A percentile compares a stretch with the other conserved stretches of the same genome.
Conservation (phyloP, 2,888 invertebrate species). For the Hetaerina titia region DNA sequence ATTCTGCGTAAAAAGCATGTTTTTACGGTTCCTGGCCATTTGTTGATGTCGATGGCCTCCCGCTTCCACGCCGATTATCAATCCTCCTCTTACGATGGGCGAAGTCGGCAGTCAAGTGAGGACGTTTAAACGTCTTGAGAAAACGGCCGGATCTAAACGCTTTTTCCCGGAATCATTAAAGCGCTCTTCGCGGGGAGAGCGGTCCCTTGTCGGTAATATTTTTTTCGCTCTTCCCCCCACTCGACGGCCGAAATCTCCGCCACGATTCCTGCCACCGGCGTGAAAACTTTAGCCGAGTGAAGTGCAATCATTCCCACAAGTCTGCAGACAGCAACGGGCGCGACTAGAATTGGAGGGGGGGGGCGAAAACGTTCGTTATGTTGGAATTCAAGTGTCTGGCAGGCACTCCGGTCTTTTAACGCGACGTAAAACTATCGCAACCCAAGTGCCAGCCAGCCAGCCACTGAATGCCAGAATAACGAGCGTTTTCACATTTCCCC, state of each 20-base stretch:
- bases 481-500: too few species aligned
- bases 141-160: not conserved
- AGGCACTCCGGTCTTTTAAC: too few species aligned
- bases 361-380: too few species aligned
- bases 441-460: too few species aligned
- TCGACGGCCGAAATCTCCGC: not conserved
- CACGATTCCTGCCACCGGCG: not conserved
- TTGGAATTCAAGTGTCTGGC: too few species aligned
- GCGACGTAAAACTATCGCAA: too few species aligned
- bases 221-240: not conserved
- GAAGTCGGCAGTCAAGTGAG: not conserved
- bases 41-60: slow-evolving; percentile 7
- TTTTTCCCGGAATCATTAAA: not conserved
- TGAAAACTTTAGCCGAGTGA: too few species aligned
- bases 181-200: not conserved
- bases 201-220: not conserved
- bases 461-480: too few species aligned
- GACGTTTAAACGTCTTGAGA: not conserved
- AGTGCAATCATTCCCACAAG: too few species aligned
- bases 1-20: not conserved
- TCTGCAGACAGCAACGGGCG: too few species aligned
- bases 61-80: not conserved
- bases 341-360: too few species aligned
- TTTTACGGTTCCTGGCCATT: not conserved
- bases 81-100: not conserved